phyloP scores from a whole-genome alignment of 1,140 invertebrate genomes.

The Papilio glaucus region DNA sequence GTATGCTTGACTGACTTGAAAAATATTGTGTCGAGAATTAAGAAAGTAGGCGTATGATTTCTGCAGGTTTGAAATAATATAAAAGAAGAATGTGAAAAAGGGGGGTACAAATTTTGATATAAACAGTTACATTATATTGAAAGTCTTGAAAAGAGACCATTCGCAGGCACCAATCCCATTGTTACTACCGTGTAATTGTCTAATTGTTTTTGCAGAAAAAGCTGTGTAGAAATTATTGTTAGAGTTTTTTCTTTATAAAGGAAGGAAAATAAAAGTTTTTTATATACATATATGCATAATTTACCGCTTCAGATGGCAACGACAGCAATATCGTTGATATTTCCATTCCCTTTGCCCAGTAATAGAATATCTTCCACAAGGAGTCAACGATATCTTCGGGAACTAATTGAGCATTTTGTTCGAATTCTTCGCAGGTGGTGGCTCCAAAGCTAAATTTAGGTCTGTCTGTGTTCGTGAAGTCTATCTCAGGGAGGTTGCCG shows the following conservation, averaged over 20 bases:
- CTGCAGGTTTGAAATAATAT: too few relatives aligned
- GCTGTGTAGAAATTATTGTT: background rate
- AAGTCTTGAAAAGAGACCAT: too few relatives aligned
- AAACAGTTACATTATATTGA: too few relatives aligned
- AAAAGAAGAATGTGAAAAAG: too few relatives aligned
- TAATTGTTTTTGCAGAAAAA: too few relatives aligned
- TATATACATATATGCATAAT: background rate
- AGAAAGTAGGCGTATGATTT: too few relatives aligned
- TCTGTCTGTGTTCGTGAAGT: background rate
- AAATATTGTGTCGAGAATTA: too few relatives aligned
- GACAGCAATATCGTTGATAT: conserved; percentile 63
- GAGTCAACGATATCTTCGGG: conserved; percentile 61
- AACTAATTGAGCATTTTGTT: conserved; percentile 56
- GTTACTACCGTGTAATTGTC: too few relatives aligned
- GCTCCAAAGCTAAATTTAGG: conserved; percentile 34
- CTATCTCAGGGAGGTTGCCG: background rate
- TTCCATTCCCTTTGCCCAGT: conserved; percentile 68
- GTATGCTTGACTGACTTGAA: too few relatives aligned
- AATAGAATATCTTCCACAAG: conserved; percentile 74
- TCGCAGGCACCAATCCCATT: too few relatives aligned
- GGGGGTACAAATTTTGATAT: too few relatives aligned
- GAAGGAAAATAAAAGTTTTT: background rate
- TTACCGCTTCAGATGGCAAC: conserved; percentile 60
- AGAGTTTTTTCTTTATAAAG: background rate
- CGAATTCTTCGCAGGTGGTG: conserved; percentile 71